These are phyloP conservation scores for Arctia plantaginis DNA, from an alignment of 2,888 invertebrate genomes.

Conservation along the genomic window DNA sequence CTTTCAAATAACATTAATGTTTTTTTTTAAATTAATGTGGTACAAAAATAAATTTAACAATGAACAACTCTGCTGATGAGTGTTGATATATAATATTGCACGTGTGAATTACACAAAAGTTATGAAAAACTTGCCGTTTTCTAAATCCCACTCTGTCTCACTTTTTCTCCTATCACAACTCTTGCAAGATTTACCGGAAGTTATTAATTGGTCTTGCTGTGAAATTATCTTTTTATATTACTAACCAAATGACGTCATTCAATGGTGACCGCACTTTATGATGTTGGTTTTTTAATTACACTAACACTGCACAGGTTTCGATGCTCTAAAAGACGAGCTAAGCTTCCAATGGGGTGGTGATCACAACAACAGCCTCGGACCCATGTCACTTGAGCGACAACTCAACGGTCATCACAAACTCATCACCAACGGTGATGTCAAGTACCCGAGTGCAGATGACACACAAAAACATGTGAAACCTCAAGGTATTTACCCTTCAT, in stretches of 20 bases:
- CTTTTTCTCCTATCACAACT: not conserved
- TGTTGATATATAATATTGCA: too few species aligned
- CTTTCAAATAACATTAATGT: not conserved
- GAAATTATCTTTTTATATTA: not conserved
- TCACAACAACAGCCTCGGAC: slow-evolving; percentile 88
- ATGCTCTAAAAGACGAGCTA: slow-evolving; percentile 90
- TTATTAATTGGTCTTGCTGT: not conserved
- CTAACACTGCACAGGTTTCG: slow-evolving; percentile 86
- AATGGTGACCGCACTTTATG: not conserved
- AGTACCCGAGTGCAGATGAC: slow-evolving; percentile 69
- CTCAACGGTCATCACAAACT: slow-evolving; percentile 79
- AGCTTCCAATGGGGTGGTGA: slow-evolving; percentile 90
- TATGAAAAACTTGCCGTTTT: not conserved
- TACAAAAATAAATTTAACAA: too few species aligned
- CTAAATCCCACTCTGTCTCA: not conserved
- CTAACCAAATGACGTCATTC: too few species aligned
- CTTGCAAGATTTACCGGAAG: not conserved
- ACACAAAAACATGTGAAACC: slow-evolving; percentile 65
- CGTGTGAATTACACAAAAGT: too few species aligned
- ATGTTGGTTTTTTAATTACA: not conserved
- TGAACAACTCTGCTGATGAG: too few species aligned
- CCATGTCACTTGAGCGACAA: slow-evolving; percentile 75
- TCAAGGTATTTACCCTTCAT: slow-evolving; percentile 62
- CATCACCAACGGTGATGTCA: slow-evolving; percentile 79
- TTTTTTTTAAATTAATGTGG: too few species aligned